These are phyloP conservation scores for Zele albiditarsus DNA, from an alignment of 2,888 invertebrate species.

Conservation along the genomic window DNA sequence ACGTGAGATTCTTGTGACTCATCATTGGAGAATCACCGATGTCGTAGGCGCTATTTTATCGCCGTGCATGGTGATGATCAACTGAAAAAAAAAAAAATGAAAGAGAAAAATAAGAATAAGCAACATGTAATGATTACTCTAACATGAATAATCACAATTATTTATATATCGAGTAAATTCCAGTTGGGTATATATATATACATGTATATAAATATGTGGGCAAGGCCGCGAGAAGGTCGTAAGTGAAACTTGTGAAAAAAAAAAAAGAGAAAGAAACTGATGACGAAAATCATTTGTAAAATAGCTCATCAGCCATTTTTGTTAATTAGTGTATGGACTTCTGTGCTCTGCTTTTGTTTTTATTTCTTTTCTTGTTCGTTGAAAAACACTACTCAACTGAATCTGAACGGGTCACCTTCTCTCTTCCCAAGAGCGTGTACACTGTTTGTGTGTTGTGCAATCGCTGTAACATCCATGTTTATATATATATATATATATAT, in stretches of 20 bases:
- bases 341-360: constrained; percentile 9
- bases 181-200: neutral
- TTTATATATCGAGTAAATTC: neutral
- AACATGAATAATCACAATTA: neutral
- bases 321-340: constrained; percentile 39
- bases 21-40: constrained; percentile 9
- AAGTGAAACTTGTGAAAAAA: neutral
- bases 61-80: neutral
- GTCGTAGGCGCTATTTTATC: constrained; percentile 12
- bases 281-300: neutral
- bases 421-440: neutral
- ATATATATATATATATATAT: constrained; percentile 1
- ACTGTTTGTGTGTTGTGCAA: neutral
- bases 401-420: neutral
- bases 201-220: constrained; percentile 22
- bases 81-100: neutral
- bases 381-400: neutral
- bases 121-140: neutral
- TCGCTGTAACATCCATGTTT: constrained; percentile 9
- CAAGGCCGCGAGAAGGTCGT: constrained; percentile 38
- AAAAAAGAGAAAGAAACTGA: neutral
- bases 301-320: constrained; percentile 36
- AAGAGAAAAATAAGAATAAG: neutral
- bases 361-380: neutral
- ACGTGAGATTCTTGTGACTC: neutral